Evolutionary conservation across 2,797 vertebrate genomes (phyloP).

Genomic region (Martes flavigula): DNA sequence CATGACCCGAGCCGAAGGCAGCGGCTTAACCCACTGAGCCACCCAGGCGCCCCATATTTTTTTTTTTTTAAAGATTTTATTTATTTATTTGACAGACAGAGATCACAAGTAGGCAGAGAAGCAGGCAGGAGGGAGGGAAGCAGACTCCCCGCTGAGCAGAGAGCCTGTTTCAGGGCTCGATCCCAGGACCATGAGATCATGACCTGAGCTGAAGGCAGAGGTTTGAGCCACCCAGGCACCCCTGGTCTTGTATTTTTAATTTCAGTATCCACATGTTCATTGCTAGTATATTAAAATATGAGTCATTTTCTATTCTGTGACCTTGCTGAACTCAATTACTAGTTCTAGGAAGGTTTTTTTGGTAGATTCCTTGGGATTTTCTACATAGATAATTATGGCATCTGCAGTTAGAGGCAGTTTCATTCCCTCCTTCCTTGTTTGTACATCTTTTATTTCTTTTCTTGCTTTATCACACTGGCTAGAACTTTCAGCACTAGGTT

Average conservation of each 20-base stretch:
- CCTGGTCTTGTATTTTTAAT: not conserved
- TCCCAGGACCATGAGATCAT: too few species aligned
- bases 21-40: too few species aligned
- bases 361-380: not conserved
- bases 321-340: not conserved
- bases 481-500: not conserved
- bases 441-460: not conserved
- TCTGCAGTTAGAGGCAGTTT: not conserved
- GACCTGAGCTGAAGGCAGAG: too few species aligned
- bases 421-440: not conserved
- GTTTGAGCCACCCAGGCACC: not conserved
- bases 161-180: too few species aligned
- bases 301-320: not conserved
- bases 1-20: too few species aligned
- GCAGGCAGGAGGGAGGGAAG: too few species aligned
- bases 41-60: not conserved
- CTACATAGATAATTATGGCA: not conserved
- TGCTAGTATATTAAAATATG: not conserved
- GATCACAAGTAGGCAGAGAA: too few species aligned
- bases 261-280: not conserved
- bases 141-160: too few species aligned
- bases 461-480: not conserved
- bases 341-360: not conserved
- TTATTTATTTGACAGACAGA: too few species aligned
- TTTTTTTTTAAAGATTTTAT: too few species aligned